Evolutionary conservation across 2,113 vertebrate species (phyloP).

Genomic region (Muscicapa adusta): DNA sequence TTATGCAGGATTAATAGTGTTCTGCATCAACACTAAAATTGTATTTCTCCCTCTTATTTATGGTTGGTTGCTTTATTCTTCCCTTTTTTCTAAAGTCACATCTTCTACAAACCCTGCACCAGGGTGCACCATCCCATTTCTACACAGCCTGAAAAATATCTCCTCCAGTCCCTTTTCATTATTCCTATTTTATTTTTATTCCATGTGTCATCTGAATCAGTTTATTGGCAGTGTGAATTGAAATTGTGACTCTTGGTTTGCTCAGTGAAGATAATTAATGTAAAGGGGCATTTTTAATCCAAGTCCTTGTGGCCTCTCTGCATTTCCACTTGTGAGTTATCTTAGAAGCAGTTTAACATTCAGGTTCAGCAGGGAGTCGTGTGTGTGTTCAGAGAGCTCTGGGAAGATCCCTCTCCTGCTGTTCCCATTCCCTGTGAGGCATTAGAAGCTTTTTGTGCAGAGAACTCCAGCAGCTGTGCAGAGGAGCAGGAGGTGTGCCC

Average conservation of each 20-base stretch:
- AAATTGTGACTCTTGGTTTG: neutral
- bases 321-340: neutral
- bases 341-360: neutral
- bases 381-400: neutral
- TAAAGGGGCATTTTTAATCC: neutral
- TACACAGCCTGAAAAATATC: neutral
- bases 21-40: neutral
- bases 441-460: neutral
- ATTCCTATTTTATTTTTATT: neutral
- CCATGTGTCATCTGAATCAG: fast-evolving
- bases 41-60: neutral
- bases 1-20: neutral
- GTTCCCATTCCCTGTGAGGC: neutral
- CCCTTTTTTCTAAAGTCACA: neutral
- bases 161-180: too few relatives aligned
- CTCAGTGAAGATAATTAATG: neutral
- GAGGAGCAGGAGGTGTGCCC: neutral
- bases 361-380: neutral
- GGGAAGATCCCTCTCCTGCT: neutral
- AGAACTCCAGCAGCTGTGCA: neutral
- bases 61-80: neutral
- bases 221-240: neutral
- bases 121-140: neutral
- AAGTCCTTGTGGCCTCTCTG: neutral
- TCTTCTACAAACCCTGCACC: neutral